Evolutionary conservation across 2,888 invertebrate species (phyloP).

Genomic region (Mythimna vitellina): DNA sequence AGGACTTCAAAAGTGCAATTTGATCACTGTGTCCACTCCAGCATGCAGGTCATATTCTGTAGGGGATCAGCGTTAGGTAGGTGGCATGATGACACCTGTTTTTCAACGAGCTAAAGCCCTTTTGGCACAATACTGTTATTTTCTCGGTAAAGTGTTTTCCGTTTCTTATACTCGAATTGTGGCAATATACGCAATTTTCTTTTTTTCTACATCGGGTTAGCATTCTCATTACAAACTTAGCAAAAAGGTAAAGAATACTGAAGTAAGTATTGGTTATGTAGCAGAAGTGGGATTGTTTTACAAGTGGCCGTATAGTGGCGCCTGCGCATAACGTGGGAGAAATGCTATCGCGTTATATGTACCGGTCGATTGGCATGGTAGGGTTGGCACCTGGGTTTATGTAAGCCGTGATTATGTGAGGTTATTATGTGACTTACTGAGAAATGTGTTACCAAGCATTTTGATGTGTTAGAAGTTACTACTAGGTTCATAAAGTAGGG

Average conservation of each 20-base stretch:
- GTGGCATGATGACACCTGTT: not conserved
- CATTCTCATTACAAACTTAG: slow-evolving; percentile 14
- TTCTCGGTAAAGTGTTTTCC: not conserved
- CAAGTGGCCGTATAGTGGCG: slow-evolving; percentile 56
- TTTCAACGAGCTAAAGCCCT: not conserved
- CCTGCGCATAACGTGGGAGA: slow-evolving; percentile 57
- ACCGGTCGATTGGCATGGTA: slow-evolving; percentile 57
- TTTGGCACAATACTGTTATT: not conserved
- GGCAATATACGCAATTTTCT: not conserved
- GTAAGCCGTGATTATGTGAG: slow-evolving; percentile 13
- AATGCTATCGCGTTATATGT: slow-evolving; percentile 60
- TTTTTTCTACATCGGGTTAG: not conserved
- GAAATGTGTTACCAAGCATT: slow-evolving; percentile 8
- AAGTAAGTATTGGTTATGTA: slow-evolving; percentile 14
- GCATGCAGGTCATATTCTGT: not conserved
- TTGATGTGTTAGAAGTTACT: not conserved
- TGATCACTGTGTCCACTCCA: not conserved
- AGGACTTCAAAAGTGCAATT: not conserved
- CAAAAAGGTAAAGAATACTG: not conserved
- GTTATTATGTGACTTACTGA: slow-evolving; percentile 1
- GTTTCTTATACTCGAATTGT: not conserved
- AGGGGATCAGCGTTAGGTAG: too few species aligned
- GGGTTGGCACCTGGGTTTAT: slow-evolving; percentile 45
- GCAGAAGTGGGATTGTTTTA: slow-evolving; percentile 51
- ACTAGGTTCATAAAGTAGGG: not conserved